Evolutionary conservation across 2,113 vertebrate genomes (phyloP), one percentile per base, ranked within the genome.

Genomic region (Plecotus auritus): DNA sequence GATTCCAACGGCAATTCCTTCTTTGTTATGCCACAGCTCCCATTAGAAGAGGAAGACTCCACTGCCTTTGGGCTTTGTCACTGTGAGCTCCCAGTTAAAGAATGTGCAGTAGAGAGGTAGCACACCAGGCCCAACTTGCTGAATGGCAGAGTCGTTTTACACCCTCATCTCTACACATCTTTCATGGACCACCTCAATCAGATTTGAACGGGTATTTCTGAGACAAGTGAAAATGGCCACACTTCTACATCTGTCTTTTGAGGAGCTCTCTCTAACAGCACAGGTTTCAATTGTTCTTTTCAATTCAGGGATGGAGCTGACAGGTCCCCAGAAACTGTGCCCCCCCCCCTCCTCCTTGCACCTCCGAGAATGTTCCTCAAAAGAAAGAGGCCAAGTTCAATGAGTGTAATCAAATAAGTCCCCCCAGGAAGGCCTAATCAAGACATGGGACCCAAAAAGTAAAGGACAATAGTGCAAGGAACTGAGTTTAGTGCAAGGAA

Each of bases 251-350:
- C 37, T 92, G 85, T 54, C 66, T 87, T 91, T 67, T 20, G 54
- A 86, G 69, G 16, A 35, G 66, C 26, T 61, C 51, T 74, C n/a
- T 54, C 64, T 94, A 82, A 95, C 70, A 95, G 86, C 78, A 54
- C 54, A 32, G 81, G 47, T 35, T 67, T 78, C 76, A 20, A n/a
- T 37, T 59, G 74, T 84, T 88, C 78, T 59, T 96, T 66, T 87
- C 83, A 73, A 51, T 40, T 47, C 59, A 30, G 61, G 12, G 26
- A 82, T 2, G 0, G 16, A 88, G 64, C 70, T 47, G 94, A 70
- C 78, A 92, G 59, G 30, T 59, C 49, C 78, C 32, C 30, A 30
- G 67, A 40, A 90, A 32, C 81, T 28, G 14, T 69, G 47, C 59
- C 77, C 61, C 64, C 45, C 7, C 26, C 83, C 74, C 74, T 56